These are phyloP conservation scores for Dendrocopos noguchii DNA, from an alignment of 2,113 vertebrate species.

Conservation along the genomic window DNA sequence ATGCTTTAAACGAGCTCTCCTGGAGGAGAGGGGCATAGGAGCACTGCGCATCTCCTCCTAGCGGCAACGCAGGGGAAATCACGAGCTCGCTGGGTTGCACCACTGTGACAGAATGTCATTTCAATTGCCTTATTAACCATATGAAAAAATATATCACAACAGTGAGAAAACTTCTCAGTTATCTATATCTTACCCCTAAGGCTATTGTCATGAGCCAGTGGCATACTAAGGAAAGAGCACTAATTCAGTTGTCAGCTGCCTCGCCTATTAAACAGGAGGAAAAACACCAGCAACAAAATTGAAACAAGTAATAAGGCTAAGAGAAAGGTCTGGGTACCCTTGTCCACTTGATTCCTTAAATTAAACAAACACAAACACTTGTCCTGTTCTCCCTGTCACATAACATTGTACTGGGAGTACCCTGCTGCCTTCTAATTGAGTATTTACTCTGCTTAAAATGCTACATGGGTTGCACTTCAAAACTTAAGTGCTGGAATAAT, in stretches of 20 bases:
- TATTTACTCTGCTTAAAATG: slow-evolving; percentile 47
- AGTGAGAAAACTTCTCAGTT: slow-evolving; percentile 84
- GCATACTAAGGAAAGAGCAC: slow-evolving; percentile 86
- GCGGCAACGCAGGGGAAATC: slow-evolving; percentile 73
- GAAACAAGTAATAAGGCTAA: slow-evolving; percentile 72
- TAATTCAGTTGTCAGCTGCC: slow-evolving; percentile 99
- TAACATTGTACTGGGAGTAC: neutral
- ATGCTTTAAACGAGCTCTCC: neutral
- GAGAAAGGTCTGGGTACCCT: slow-evolving; percentile 64
- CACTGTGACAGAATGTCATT: slow-evolving; percentile 95
- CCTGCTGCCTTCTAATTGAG: slow-evolving; percentile 48
- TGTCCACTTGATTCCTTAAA: slow-evolving; percentile 72
- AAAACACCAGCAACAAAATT: slow-evolving; percentile 73
- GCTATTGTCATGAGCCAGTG: slow-evolving; percentile 98
- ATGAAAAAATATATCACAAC: slow-evolving; percentile 93
- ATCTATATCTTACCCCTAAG: slow-evolving; percentile 98
- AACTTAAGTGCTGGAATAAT: slow-evolving; percentile 48
- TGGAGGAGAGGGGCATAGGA: neutral
- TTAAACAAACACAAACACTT: slow-evolving; percentile 65
- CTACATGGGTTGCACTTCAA: slow-evolving; percentile 31
- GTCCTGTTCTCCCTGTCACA: slow-evolving; percentile 61
- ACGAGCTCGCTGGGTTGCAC: slow-evolving; percentile 31
- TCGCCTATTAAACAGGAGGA: slow-evolving; percentile 85
- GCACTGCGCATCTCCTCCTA: slow-evolving; percentile 75
- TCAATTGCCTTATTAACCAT: slow-evolving; percentile 93